Conservation (phyloP, 2,113 vertebrate species). For the Corydoras sp. region DNA sequence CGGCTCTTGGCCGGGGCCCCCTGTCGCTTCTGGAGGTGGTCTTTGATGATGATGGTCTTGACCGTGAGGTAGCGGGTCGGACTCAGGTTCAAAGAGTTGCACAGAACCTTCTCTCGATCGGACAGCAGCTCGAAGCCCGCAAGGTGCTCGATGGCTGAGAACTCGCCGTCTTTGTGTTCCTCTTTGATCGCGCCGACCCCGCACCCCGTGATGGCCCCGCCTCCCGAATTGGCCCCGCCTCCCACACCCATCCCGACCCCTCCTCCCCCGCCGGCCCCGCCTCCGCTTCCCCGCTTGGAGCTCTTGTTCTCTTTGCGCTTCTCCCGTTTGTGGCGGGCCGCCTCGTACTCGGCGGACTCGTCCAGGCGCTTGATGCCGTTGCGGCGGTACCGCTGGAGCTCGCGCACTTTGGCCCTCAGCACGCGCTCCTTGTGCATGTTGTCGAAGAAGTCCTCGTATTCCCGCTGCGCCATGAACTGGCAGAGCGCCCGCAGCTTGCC, state of each 20-base stretch:
- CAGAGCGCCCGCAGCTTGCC: slow-evolving; percentile 81
- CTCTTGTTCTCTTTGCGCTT: slow-evolving; percentile 89
- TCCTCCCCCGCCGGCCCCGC: slow-evolving; percentile 44
- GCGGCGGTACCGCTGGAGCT: slow-evolving; percentile 90
- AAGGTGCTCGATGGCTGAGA: slow-evolving; percentile 87
- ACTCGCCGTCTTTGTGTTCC: slow-evolving; percentile 84
- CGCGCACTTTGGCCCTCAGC: slow-evolving; percentile 86
- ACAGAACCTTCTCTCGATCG: slow-evolving; percentile 90
- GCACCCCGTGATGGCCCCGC: slow-evolving; percentile 50
- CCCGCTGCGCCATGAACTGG: slow-evolving; percentile 92
- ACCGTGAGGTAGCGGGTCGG: slow-evolving; percentile 91
- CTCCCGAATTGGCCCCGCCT: slow-evolving; percentile 47
- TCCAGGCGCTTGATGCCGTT: slow-evolving; percentile 91
- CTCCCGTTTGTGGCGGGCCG: slow-evolving; percentile 89
- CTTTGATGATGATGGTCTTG: slow-evolving; percentile 96
- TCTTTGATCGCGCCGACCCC: slow-evolving; percentile 68
- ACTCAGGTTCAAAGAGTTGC: slow-evolving; percentile 84
- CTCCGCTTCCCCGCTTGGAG: slow-evolving; percentile 68
- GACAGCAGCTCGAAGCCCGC: slow-evolving; percentile 90
- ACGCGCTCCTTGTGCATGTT: slow-evolving; percentile 91
- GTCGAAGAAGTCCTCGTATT: slow-evolving; percentile 93
- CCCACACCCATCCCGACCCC: slow-evolving; percentile 53
- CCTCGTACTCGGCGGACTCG: slow-evolving; percentile 89
- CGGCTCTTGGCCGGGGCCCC: slow-evolving; percentile 93
- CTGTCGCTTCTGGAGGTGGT: slow-evolving; percentile 92